Evolutionary conservation across 1,140 invertebrate species (phyloP).

Genomic region (Kradibia gibbosae): DNA sequence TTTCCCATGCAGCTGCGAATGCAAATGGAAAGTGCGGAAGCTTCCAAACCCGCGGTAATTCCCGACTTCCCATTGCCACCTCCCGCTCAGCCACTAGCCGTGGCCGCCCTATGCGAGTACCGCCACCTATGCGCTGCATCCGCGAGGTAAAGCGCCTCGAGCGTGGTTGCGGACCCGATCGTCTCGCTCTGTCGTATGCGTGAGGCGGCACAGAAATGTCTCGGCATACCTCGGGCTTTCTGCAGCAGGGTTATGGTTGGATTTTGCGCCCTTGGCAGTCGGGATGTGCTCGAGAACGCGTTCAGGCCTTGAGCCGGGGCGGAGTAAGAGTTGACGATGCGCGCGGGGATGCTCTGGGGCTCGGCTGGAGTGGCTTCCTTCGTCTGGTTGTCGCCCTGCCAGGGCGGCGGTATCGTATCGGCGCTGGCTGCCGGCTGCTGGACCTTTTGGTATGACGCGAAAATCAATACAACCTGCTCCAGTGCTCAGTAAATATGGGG

Average conservation of each 20-base stretch:
- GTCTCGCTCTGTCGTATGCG: not conserved
- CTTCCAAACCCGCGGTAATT: too few species aligned
- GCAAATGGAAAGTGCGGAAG: too few species aligned
- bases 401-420: constrained; percentile 56
- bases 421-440: not conserved
- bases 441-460: not conserved
- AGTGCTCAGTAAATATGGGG: constrained; percentile 8
- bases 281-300: constrained; percentile 71
- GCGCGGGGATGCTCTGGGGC: constrained; percentile 62
- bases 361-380: constrained; percentile 58
- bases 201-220: not conserved
- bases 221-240: constrained; percentile 85
- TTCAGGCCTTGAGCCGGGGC: constrained; percentile 77
- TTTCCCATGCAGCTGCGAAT: too few species aligned
- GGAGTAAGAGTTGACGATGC: constrained; percentile 78
- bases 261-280: constrained; percentile 86
- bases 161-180: too few species aligned
- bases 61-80: not conserved
- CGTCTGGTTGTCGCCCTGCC: constrained; percentile 62
- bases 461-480: constrained; percentile 27
- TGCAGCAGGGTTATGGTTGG: constrained; percentile 90
- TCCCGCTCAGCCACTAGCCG: too few species aligned
- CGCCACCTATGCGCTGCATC: too few species aligned
- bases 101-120: too few species aligned
- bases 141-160: not conserved